phyloP scores from a whole-genome alignment of 2,888 invertebrate genomes.

The Dendrolimus pini region DNA sequence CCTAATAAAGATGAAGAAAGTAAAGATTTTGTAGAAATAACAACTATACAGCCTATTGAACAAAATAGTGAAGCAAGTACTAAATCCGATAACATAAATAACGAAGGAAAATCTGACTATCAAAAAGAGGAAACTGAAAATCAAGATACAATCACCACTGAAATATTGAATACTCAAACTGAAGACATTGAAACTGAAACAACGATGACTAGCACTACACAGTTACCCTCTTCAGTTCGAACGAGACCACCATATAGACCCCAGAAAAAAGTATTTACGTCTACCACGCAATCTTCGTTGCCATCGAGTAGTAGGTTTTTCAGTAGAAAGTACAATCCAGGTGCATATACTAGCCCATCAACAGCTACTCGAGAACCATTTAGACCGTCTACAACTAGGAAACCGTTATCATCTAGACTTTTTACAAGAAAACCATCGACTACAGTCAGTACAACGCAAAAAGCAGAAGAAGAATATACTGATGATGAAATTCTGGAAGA shows the following conservation, averaged over 20 bases:
- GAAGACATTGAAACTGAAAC: conserved; percentile 30
- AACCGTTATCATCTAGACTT: conserved; percentile 50
- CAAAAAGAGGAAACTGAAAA: conserved; percentile 32
- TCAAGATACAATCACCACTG: conserved; percentile 18
- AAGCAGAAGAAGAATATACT: conserved; percentile 49
- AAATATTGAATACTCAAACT: conserved; percentile 20
- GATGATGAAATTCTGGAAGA: conserved; percentile 51
- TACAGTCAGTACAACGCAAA: conserved; percentile 56
- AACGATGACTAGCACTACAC: conserved; percentile 35
- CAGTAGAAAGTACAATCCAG: conserved; percentile 67
- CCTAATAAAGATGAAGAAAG: conserved; percentile 4
- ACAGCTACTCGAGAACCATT: conserved; percentile 46
- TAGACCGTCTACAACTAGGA: conserved; percentile 40
- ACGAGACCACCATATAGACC: conserved; percentile 59
- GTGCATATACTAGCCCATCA: conserved; percentile 64
- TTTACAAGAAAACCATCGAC: conserved; percentile 61
- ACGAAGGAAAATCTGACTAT: not conserved
- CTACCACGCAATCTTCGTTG: conserved; percentile 54
- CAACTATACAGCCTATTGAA: not conserved
- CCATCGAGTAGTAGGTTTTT: conserved; percentile 58
- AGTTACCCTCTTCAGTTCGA: conserved; percentile 33
- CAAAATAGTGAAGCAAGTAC: not conserved
- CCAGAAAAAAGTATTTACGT: conserved; percentile 51
- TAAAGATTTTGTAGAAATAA: not conserved
- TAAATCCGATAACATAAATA: not conserved